Evolutionary conservation across 2,113 vertebrate species (phyloP), one percentile per base, ranked within the genome.

Genomic region (Patagioenas fasciata): DNA sequence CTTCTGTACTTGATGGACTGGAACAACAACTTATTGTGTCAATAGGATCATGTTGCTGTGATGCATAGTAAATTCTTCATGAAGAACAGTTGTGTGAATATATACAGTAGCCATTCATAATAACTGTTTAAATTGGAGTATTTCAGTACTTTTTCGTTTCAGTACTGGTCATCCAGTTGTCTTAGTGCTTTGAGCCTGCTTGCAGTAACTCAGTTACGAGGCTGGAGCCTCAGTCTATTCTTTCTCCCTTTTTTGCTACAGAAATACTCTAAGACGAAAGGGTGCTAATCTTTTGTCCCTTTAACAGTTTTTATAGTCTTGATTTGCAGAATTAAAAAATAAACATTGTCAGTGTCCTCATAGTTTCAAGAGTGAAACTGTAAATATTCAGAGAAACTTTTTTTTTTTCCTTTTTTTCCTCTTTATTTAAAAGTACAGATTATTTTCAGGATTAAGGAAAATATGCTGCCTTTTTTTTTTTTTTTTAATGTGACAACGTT

Each of bases 1-100:
- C 64, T 88, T 94, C 67, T 87, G 73, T 94, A 92, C 67, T 87
- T 94, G 88, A 91, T 93, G 81, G 65, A 93, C 90, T 88, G 85
- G 91, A 95, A 93, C 80, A 95, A 53, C 77, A 95, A 42, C 67
- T 92, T 88, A 67, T 7, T 95, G 91, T 90, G 90, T 92, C 92
- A 93, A 97, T 66, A 96, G 69, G 47, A 69, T 88, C 0, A 0
- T 87, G 51, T 91, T 93, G 84, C 72, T 83, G 23, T 88, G 70
- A 78, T 31, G 53, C 53, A 25, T 62, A 74, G 81, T 94, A 90
- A 88, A 88, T 92, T 91, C 84, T 89, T 91, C 73, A 71, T 92
- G 60, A 58, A 74, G 82, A 75, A 47, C 70, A 85, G 61, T 54
- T 80, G 16, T 2, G 11, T 84, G 51, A 61, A 8, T 87, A 18